A percentile compares a stretch with the other conserved stretches of the same genome.
phyloP scores from a whole-genome alignment of 1,140 invertebrate genomes.

The Papilio polyxenes region DNA sequence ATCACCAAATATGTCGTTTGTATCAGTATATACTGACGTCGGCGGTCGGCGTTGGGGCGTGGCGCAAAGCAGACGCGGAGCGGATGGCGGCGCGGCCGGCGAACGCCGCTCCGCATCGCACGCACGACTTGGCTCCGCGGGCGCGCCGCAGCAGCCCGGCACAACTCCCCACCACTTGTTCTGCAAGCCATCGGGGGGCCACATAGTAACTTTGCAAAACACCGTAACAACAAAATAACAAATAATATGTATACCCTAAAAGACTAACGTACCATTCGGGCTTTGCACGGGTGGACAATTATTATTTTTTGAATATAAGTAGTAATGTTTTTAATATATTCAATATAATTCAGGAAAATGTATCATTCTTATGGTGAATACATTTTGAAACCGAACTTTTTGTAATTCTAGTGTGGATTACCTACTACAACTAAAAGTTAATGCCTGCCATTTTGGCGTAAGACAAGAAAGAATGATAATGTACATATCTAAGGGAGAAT shows the following conservation, averaged over 20 bases:
- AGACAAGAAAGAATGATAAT: no score
- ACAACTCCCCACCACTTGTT: conserved; percentile 64
- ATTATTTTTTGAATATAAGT: no score
- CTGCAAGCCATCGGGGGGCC: conserved; percentile 48
- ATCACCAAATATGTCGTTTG: conserved; percentile 38
- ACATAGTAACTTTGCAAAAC: conserved; percentile 28
- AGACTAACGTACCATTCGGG: no score
- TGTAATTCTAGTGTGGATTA: no score
- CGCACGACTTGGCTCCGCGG: conserved; percentile 72
- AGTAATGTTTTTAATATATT: no score
- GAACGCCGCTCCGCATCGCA: conserved; percentile 75
- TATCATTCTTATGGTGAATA: no score
- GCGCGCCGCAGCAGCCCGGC: conserved; percentile 64
- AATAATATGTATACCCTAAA: not conserved
- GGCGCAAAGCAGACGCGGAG: conserved; percentile 61
- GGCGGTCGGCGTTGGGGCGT: conserved; percentile 63
- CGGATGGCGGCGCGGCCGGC: conserved; percentile 64
- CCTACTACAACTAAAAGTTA: no score
- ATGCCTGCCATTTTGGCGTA: no score
- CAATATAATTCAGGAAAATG: no score
- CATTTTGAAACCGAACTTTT: no score
- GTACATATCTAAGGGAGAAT: no score
- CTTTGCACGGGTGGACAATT: no score
- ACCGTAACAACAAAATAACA: not conserved
- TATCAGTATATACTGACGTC: conserved; percentile 58